A percentile compares a stretch with the other conserved stretches of the same genome.
Conservation (phyloP, 2,888 invertebrate species). For the Athrips mouffetella region DNA sequence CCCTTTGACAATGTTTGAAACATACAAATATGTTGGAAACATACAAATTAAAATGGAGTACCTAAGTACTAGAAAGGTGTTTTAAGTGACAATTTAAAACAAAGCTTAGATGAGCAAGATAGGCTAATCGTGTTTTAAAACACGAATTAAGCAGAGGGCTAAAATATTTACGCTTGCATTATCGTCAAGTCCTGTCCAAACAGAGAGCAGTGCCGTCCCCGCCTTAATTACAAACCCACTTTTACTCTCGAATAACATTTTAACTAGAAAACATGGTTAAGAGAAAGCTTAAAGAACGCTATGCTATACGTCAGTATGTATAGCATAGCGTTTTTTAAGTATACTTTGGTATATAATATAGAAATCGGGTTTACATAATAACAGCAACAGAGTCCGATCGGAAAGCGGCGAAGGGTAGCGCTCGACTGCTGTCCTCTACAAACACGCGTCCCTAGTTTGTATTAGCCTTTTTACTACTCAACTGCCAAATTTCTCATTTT, state of each 20-base stretch:
- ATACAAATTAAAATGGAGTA: neutral
- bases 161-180: constrained; percentile 51
- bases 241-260: constrained; percentile 40
- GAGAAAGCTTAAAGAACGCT: neutral
- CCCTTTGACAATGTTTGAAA: no score
- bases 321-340: neutral
- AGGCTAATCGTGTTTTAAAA: constrained; percentile 26
- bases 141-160: constrained; percentile 34
- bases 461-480: constrained; percentile 47
- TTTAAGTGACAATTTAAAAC: neutral
- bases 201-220: constrained; percentile 40
- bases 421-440: constrained; percentile 34
- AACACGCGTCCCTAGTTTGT: constrained; percentile 35
- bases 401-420: constrained; percentile 9
- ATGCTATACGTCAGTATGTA: neutral
- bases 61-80: neutral
- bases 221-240: constrained; percentile 50
- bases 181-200: constrained; percentile 52
- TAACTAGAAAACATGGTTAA: constrained; percentile 39
- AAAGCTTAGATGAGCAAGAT: constrained; percentile 14
- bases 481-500: constrained; percentile 48
- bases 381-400: constrained; percentile 30
- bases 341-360: constrained; percentile 28
- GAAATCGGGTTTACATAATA: constrained; percentile 35
- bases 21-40: no score